Evolutionary conservation across 2,113 vertebrate species (phyloP).

Genomic region (Galemys pyrenaicus): DNA sequence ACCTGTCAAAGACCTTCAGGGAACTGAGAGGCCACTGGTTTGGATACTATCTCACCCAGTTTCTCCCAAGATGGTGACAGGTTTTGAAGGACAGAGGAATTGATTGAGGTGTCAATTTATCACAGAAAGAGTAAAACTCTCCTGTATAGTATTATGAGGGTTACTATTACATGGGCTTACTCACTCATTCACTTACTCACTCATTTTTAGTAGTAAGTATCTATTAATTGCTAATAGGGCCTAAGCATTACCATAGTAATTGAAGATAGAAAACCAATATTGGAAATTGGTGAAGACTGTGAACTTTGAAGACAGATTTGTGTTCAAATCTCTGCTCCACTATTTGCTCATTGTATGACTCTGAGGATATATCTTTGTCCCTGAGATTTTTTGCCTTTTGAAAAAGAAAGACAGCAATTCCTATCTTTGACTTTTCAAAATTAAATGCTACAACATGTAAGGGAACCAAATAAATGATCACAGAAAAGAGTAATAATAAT

Average conservation of each 20-base stretch:
- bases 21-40: not conserved
- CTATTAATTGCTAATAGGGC: not conserved
- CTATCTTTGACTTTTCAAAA: not conserved
- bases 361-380: not conserved
- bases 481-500: too few relatives aligned
- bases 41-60: not conserved
- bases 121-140: not conserved
- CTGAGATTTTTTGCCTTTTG: constrained; percentile 2
- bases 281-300: not conserved
- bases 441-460: too few relatives aligned
- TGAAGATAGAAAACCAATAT: not conserved
- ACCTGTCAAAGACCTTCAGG: not conserved
- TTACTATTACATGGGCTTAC: not conserved
- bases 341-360: not conserved
- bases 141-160: not conserved
- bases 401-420: not conserved
- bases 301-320: not conserved
- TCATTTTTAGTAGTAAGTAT: constrained; percentile 1
- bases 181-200: not conserved
- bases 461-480: too few relatives aligned
- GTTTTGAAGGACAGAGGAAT: not conserved
- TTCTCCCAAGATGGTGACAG: not conserved
- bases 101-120: not conserved
- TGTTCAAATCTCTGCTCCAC: not conserved
- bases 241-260: not conserved